Conservation (phyloP, 1,140 invertebrate species). For the Ceratina australensis region DNA sequence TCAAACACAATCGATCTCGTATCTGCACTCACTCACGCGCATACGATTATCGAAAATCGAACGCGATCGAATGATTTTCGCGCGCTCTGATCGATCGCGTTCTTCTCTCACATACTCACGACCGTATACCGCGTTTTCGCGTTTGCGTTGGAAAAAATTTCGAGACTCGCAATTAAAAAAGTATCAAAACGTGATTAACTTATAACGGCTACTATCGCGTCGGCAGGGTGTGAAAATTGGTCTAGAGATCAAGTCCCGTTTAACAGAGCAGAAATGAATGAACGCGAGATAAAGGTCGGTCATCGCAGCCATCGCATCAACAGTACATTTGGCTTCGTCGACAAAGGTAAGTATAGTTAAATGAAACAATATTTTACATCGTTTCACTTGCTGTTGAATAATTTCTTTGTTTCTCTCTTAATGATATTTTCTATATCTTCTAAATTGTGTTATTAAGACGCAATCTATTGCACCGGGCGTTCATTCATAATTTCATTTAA, state of each 20-base stretch:
- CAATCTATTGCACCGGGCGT: conserved; percentile 36
- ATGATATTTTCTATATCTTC: conserved; percentile 21
- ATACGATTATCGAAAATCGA: conserved; percentile 22
- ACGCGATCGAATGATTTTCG: conserved; percentile 2
- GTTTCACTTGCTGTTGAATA: background rate
- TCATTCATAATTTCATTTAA: conserved; percentile 10
- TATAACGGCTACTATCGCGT: background rate
- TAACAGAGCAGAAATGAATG: background rate
- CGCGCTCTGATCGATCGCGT: background rate
- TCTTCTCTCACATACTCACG: background rate
- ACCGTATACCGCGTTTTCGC: background rate
- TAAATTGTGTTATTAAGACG: conserved; percentile 19
- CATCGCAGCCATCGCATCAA: background rate
- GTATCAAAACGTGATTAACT: background rate
- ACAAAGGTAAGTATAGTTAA: conserved; percentile 9
- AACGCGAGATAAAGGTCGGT: background rate
- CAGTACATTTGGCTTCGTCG: background rate
- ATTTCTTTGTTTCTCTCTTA: conserved; percentile 1
- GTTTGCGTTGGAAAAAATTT: conserved; percentile 8
- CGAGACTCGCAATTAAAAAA: background rate
- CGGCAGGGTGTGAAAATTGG: background rate
- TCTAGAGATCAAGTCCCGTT: background rate
- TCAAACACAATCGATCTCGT: conserved; percentile 20
- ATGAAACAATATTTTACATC: conserved; percentile 31
- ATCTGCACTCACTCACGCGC: conserved; percentile 27